A percentile compares a stretch with the other conserved stretches of the same genome.
phyloP scores from a whole-genome alignment of 2,797 vertebrate genomes.

The Lemur catta region DNA sequence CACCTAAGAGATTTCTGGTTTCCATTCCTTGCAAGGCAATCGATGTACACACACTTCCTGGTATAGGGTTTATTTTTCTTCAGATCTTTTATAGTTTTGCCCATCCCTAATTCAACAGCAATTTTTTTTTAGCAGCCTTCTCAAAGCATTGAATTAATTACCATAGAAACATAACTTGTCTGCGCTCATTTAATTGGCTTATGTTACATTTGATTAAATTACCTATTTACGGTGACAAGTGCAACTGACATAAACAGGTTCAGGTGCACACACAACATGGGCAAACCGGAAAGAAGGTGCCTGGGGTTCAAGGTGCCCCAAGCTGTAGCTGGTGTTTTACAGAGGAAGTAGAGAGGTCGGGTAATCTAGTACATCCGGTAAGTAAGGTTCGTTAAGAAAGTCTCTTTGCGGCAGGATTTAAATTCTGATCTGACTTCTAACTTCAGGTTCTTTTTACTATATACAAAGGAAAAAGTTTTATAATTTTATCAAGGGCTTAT shows the following conservation, averaged over 20 bases:
- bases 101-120: constrained; percentile 24
- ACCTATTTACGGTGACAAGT: constrained; percentile 53
- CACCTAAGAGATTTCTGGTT: neutral
- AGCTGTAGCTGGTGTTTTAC: neutral
- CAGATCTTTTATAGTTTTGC: neutral
- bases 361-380: neutral
- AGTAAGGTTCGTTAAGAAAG: neutral
- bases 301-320: neutral
- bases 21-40: neutral
- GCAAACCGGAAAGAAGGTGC: neutral
- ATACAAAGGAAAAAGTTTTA: neutral
- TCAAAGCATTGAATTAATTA: constrained; percentile 65
- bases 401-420: neutral
- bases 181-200: constrained; percentile 53
- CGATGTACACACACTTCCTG: neutral
- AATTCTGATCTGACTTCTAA: neutral
- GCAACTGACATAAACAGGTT: constrained; percentile 4
- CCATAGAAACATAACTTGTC: constrained; percentile 63
- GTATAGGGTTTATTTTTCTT: neutral
- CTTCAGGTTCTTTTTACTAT: neutral
- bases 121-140: constrained; percentile 61
- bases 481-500: neutral
- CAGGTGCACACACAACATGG: neutral
- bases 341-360: neutral
- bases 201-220: constrained; percentile 63